phyloP scores from a whole-genome alignment of 2,113 vertebrate genomes.

The Centrocercus urophasianus region DNA sequence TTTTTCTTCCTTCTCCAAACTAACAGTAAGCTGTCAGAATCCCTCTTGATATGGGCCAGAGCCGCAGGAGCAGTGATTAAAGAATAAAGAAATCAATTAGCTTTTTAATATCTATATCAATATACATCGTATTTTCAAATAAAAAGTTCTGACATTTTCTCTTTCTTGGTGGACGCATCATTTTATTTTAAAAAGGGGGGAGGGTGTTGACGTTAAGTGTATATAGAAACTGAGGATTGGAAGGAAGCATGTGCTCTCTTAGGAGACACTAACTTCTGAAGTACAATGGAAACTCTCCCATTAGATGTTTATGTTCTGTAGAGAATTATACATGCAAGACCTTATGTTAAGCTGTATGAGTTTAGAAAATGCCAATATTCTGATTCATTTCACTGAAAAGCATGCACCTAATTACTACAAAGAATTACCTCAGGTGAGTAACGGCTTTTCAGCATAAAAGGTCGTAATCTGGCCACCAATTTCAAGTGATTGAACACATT shows the following conservation, averaged over 20 bases:
- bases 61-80: not conserved
- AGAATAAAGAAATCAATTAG: constrained; percentile 1
- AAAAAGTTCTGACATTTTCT: constrained; percentile 8
- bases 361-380: not conserved
- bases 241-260: not conserved
- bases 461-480: not conserved
- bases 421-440: not conserved
- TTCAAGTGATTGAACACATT: not conserved
- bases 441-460: not conserved
- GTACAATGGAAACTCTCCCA: not conserved
- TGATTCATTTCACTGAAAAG: not conserved
- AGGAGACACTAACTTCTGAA: not conserved
- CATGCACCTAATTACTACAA: not conserved
- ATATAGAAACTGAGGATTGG: not conserved
- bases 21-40: constrained; percentile 33
- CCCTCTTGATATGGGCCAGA: not conserved
- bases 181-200: not conserved
- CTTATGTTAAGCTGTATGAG: not conserved
- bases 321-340: not conserved
- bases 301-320: not conserved
- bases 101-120: not conserved
- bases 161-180: not conserved
- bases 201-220: not conserved
- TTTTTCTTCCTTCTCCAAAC: constrained; percentile 1
- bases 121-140: not conserved